phyloP scores from a whole-genome alignment of 2,888 invertebrate genomes.

The Tenthredo scrophulariae region DNA sequence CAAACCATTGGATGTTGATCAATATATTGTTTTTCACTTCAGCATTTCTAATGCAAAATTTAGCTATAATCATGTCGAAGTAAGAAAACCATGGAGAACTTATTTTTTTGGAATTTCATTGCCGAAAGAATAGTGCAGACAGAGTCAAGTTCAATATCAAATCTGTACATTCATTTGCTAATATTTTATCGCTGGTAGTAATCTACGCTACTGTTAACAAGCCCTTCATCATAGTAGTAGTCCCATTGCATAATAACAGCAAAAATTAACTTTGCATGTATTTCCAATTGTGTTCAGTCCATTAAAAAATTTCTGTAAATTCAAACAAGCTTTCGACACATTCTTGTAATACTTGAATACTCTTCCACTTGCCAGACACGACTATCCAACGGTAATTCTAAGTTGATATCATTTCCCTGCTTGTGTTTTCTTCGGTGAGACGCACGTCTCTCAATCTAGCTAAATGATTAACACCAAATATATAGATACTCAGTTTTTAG shows the following conservation, averaged over 20 bases:
- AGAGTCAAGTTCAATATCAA: constrained; percentile 30
- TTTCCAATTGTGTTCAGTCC: constrained; percentile 18
- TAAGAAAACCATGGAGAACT: background rate
- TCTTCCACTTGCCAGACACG: background rate
- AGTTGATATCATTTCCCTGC: background rate
- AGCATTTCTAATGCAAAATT: background rate
- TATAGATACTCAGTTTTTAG: background rate
- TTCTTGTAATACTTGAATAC: background rate
- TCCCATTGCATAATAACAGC: background rate
- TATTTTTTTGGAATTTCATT: background rate
- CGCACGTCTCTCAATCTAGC: background rate
- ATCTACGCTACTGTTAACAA: background rate
- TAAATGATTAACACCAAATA: constrained; percentile 22
- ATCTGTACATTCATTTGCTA: constrained; percentile 13
- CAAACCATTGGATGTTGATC: background rate
- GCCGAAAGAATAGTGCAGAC: background rate
- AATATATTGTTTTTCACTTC: background rate
- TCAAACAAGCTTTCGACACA: constrained; percentile 2
- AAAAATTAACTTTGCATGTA: constrained; percentile 25
- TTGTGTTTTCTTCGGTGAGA: background rate
- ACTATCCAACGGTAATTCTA: background rate
- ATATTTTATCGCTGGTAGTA: background rate
- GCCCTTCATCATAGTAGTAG: background rate
- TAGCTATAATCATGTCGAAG: background rate
- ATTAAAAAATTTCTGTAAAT: background rate